Base-by-base conservation (phyloP, 2,888 invertebrate genomes). In the Syrista parreyssii region DNA sequence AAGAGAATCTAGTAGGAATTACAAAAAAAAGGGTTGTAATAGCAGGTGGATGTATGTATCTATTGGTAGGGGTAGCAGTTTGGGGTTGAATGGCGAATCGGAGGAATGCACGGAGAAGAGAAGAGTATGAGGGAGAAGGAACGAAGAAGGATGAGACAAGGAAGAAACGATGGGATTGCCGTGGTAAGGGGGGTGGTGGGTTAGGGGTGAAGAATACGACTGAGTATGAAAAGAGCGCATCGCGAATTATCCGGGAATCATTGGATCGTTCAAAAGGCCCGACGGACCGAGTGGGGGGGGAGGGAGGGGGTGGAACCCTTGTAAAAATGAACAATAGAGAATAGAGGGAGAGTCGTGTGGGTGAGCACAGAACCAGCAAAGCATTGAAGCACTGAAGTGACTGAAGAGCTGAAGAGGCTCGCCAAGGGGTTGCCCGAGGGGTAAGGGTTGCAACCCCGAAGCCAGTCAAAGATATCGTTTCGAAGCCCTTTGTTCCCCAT, bases 221-320 rank as follows among this genome's bases (percentile, higher is more conserved):
- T 82, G 75, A 80, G 78, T 84, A 83, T 85, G 85, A 88, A 88
- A 86, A 87, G 86, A 84, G 77, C 86, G 87, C 85, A 87, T 87
- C 84, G 87, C 85, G 87, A 89, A 88, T 88, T 88, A 90, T 89
- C 86, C 85, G 86, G 84, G 87, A 89, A 88, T 89, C 87, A 87
- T 89, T 90, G 84, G 84, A 85, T 86, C 86, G 84, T 86, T 89
- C 86, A 89, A 88, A 89, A 87, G 88, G 80, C 87, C 87, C 85
- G 86, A 82, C 84, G 86, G 85, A 82, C 82, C 84, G 87, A 81
- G 86, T 84, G 85, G 86, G 83, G 36, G 0, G 36, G 12, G 12
- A 12, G 4, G 36, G 36, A 12, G 36, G 12, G 3, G 82, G 83
- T 12, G 73, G 73, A 86, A 80, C 87, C 85, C 86, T 88, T 82